Conservation (phyloP, 2,113 vertebrate species). For the Amazona guildingii region DNA sequence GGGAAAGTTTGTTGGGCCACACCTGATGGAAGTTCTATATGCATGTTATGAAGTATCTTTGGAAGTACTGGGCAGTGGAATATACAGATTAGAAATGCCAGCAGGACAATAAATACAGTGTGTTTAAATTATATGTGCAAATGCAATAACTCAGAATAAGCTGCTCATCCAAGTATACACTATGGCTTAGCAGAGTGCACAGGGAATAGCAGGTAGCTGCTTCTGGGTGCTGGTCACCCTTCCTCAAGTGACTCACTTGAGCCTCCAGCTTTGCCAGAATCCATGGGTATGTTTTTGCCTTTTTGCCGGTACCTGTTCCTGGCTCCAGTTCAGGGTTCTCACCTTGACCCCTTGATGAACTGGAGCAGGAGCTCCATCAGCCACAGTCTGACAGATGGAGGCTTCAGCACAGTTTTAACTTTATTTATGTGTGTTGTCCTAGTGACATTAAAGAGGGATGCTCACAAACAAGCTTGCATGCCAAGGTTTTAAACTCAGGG, state of each 20-base stretch:
- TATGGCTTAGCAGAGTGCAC: not conserved
- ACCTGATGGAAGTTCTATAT: not conserved
- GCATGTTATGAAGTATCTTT: not conserved
- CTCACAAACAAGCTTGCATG: not conserved
- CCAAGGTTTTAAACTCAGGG: not conserved
- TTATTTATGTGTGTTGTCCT: not conserved
- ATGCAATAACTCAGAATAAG: not conserved
- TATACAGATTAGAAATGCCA: not conserved
- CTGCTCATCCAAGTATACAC: not conserved
- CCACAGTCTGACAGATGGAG: rapidly evolving
- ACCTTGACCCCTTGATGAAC: not conserved
- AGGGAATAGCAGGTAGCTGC: not conserved
- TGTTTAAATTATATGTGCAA: not conserved
- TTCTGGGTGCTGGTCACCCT: not conserved
- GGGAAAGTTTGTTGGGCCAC: not conserved
- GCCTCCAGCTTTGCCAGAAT: not conserved
- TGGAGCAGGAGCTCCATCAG: not conserved
- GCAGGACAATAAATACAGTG: not conserved
- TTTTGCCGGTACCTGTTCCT: not conserved
- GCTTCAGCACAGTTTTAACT: not conserved
- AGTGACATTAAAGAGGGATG: not conserved
- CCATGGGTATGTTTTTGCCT: not conserved
- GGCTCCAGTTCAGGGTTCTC: not conserved
- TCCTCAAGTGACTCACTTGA: not conserved
- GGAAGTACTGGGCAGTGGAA: not conserved